These are phyloP conservation scores for Oxyruncus cristatus DNA, from an alignment of 2,113 vertebrate species.

Conservation along the genomic window DNA sequence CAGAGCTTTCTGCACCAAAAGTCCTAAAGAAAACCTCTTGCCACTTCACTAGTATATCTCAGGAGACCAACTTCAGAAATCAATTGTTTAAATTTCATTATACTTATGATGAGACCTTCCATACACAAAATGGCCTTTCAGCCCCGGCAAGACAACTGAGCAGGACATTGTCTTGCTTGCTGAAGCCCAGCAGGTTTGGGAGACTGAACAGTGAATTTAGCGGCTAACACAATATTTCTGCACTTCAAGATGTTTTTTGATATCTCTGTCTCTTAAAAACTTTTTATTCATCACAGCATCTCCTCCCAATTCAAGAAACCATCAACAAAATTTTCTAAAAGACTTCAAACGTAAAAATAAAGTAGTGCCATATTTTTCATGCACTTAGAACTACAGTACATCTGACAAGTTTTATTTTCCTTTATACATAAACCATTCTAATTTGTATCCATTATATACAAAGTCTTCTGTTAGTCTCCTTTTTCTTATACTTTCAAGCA, in stretches of 20 bases:
- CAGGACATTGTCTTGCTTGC: fast-evolving
- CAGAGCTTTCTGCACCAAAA: neutral
- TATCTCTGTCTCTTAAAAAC: neutral
- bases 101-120: neutral
- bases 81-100: neutral
- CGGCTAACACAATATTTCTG: neutral
- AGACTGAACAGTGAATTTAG: neutral
- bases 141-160: neutral
- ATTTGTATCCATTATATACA: neutral
- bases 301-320: neutral
- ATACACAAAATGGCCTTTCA: neutral
- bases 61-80: neutral
- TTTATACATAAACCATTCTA: neutral
- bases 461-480: neutral
- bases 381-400: neutral
- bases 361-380: neutral
- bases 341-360: neutral
- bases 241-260: neutral
- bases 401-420: conserved; percentile 8
- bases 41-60: neutral
- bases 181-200: neutral
- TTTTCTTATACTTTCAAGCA: neutral
- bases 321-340: neutral
- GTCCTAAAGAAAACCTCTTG: neutral
- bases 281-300: neutral